A percentile compares a stretch with the other conserved stretches of the same genome.
These are phyloP conservation scores for Ciconia boyciana DNA, from an alignment of 2,113 vertebrate genomes.

Conservation along the genomic window DNA sequence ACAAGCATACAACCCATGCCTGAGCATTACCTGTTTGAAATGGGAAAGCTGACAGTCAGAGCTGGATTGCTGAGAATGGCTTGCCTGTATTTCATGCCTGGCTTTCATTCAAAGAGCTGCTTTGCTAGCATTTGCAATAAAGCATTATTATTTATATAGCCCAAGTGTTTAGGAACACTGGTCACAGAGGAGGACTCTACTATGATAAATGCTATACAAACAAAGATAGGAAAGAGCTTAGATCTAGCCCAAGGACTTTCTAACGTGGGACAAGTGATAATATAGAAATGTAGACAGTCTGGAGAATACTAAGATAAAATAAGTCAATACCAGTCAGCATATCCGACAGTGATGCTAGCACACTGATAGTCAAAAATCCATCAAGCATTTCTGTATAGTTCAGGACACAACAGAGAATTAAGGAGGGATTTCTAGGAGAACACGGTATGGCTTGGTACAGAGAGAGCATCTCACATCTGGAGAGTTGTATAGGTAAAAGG, in stretches of 20 bases:
- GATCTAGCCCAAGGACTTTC: neutral
- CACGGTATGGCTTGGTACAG: neutral
- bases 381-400: neutral
- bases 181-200: neutral
- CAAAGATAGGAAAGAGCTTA: neutral
- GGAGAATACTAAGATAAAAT: neutral
- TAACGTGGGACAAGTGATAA: neutral
- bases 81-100: neutral
- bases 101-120: neutral
- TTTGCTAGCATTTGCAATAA: neutral
- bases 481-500: neutral
- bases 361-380: neutral
- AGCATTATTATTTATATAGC: neutral
- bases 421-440: neutral
- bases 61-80: neutral
- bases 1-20: neutral
- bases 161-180: neutral
- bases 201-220: neutral
- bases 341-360: neutral
- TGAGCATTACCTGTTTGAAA: neutral
- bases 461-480: neutral
- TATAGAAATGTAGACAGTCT: neutral
- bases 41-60: neutral
- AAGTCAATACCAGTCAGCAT: neutral
- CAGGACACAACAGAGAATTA: neutral